Conservation (phyloP, 2,797 vertebrate genomes). For the Aythya fuligula region DNA sequence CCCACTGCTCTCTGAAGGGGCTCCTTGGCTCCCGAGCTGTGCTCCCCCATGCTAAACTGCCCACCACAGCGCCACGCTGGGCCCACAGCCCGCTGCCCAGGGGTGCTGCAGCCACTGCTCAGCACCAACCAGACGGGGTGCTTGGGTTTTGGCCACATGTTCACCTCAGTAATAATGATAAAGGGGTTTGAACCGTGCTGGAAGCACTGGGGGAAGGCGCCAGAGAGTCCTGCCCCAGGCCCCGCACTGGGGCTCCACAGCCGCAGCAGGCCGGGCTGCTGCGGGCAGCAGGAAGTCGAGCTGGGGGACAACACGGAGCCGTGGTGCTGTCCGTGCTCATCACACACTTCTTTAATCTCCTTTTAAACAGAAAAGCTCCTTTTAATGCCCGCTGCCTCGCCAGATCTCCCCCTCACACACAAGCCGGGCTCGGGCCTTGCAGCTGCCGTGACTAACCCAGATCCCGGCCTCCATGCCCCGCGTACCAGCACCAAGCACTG, state of each 20-base stretch:
- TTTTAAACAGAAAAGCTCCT: background rate
- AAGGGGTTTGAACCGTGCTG: background rate
- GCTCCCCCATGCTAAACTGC: rapidly evolving
- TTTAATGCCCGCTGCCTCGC: too few species aligned
- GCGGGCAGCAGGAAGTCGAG: too few species aligned
- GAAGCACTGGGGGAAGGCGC: background rate
- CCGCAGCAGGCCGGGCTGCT: too few species aligned
- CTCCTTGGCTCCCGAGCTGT: background rate
- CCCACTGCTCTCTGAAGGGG: background rate
- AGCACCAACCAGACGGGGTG: background rate
- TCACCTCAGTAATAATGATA: background rate
- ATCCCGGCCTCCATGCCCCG: background rate
- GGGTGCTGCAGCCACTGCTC: background rate
- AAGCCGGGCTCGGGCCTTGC: too few species aligned
- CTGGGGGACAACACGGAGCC: too few species aligned
- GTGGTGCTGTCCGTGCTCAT: too few species aligned
- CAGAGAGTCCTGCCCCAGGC: too few species aligned
- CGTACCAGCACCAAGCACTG: background rate
- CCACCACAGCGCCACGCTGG: too few species aligned
- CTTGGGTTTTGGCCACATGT: background rate
- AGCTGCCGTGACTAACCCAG: background rate
- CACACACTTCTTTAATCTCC: too few species aligned
- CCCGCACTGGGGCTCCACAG: too few species aligned
- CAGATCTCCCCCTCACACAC: background rate
- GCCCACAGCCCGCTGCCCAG: background rate